Evolutionary conservation across 2,888 invertebrate genomes (phyloP), one percentile per base, ranked within the genome.

Genomic region (Smittia sp.): DNA sequence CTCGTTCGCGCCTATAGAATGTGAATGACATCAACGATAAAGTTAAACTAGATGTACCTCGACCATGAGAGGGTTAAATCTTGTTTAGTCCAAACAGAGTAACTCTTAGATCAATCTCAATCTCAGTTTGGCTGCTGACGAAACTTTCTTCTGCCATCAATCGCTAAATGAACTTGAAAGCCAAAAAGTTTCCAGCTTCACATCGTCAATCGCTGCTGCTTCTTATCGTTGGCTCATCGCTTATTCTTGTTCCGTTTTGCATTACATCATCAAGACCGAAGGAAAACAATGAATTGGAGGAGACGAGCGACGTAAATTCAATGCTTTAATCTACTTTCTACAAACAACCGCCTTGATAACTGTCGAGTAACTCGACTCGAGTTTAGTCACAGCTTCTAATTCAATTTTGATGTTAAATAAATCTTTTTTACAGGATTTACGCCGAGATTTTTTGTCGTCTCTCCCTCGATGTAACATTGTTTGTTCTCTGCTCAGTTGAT

Each of bases 331-430:
- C 7, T 38, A 11, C 46, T 46, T 46, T 11, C n/a, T 46, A 46
- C 15, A 46, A 46, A 46, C n/a, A 46, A 46, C 11, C 11, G 15
- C 7, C 38, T 38, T 9, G 38, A 38, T n/a, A n/a, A n/a, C n/a
- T n/a, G n/a, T n/a, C n/a, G n/a, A n/a, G 15, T 7, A 7, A 7
- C 52, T 15, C 52, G 15, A 7, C 52, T 58, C 58, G 20, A 58
- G 32, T 32, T 32, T 32, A 58, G 15, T 58, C 58, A 18, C 58
- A 58, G 9, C 22, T 58, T 22, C 58, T 58, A 18, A 58, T 58
- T 58, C 22, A 58, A 58, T 58, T 58, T 18, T 58, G 15, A 58
- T 58, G 58, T 58, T 58, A 20, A 58, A 58, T 58, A 58, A 58
- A 58, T 58, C 58, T 58, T n/a, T 20, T 22, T 58, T 58, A 20